Evolutionary conservation across 2,113 vertebrate species (phyloP), one percentile per base, ranked within the genome.

Genomic region (Egretta garzetta): DNA sequence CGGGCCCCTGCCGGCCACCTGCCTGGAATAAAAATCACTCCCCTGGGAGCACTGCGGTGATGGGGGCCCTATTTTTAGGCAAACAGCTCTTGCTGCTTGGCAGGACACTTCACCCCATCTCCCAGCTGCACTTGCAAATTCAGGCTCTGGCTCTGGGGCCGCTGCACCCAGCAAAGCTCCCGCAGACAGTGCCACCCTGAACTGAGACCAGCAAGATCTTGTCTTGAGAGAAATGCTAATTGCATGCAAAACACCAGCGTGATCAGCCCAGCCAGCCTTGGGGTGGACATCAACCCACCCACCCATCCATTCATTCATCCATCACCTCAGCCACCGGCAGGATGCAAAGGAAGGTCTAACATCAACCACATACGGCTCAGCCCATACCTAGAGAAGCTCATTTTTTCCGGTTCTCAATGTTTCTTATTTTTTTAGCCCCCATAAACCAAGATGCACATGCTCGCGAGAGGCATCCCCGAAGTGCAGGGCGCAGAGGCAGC

Each of bases 281-380:
- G 41, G 49, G 14, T 76, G 26, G 68, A 32, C 35, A 2, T 56
- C 58, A 32, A 35, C 35, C 49, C 32, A 63, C 20, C 58, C 77
- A 76, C 30, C 72, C 28, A 63, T 53, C 83, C 37, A 39, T 39
- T n/a, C 41, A 23, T 55, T 24, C 47, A 28, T 22, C 71, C 64
- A 50, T 35, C 60, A 24, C 39, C 59, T 49, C 47, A 55, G 18
- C 32, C 53, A 77, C 24, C 2, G 10, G n/a, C 37, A 80, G 50
- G 12, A 70, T 5, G 5, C 53, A 53, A 76, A 91, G 43, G 9
- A 22, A 84, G 55, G 39, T 41, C 56, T 58, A 58, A 50, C 14
- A 30, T 66, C n/a, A 75, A 16, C n/a, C 5, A 5, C 32, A 15
- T 3, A 1, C 1, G 0, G 14, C 67, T 56, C 37, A 47, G 3